These are phyloP conservation scores for Drosophila navojoa DNA, from an alignment of 1,140 invertebrate genomes.

Conservation along the genomic window DNA sequence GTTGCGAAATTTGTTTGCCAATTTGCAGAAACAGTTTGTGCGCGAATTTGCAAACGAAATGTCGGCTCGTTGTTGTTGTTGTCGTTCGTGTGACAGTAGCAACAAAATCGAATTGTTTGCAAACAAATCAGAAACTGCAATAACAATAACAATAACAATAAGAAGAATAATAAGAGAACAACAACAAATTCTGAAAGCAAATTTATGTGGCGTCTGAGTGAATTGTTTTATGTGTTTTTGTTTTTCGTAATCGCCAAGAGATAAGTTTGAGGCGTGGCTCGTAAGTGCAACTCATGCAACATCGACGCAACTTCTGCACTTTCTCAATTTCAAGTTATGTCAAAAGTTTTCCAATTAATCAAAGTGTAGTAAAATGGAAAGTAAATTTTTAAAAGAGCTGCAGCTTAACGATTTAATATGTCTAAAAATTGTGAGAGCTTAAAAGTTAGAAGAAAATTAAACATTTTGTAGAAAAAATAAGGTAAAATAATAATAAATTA, in stretches of 20 bases:
- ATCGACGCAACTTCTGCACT: not conserved
- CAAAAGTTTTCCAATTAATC: conserved; percentile 36
- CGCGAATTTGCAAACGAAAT: conserved; percentile 62
- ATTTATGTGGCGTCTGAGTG: conserved; percentile 4
- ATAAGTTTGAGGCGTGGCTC: not conserved
- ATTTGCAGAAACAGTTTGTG: conserved; percentile 59
- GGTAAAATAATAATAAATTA: too few relatives aligned
- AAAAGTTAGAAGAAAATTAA: not conserved
- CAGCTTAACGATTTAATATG: not conserved
- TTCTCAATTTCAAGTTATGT: not conserved
- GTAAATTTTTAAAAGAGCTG: not conserved
- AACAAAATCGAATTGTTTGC: conserved; percentile 34
- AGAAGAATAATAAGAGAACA: conserved; percentile 8
- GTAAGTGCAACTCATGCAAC: conserved; percentile 34
- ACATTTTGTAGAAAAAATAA: too few relatives aligned
- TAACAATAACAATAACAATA: conserved; percentile 3
- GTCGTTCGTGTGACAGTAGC: not conserved
- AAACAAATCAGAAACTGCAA: conserved; percentile 14
- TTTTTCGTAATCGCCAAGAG: not conserved
- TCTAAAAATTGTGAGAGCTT: not conserved
- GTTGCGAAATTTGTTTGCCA: conserved; percentile 36
- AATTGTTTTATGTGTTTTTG: conserved; percentile 1
- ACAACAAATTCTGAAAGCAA: conserved; percentile 10
- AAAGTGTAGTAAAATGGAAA: not conserved
- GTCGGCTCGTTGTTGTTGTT: conserved; percentile 46